Evolutionary conservation across 2,888 invertebrate genomes (phyloP), one percentile per base, ranked within the genome.

Genomic region (Auanema sp.): DNA sequence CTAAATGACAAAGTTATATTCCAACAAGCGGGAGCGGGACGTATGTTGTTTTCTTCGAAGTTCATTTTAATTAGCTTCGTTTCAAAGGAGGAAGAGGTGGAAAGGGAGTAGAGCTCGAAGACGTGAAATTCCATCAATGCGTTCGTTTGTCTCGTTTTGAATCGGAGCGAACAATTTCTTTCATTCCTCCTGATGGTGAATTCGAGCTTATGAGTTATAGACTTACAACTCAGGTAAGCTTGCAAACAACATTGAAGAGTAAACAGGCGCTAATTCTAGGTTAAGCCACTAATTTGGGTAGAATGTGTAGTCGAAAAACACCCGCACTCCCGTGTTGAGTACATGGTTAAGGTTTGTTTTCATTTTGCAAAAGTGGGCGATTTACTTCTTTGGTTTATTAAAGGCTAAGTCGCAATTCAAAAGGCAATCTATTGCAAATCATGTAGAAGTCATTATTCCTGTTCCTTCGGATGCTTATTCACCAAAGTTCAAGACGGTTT

Each of bases 221-320:
- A 47, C 47, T 47, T 5, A 47, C 47, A 10, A 47, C 47, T 47
- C 16, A 47, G 16, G 16, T 18, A 6, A 18, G 21, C 21, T 18
- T 3, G 10, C 21, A 47, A 47, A 18, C n/a, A n/a, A n/a, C n/a
- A n/a, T n/a, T n/a, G n/a, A 47, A 47, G 16, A 47, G 25, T 40
- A 40, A 40, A 55, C 41, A 52, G 24, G 18, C 2, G 25, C 6
- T 24, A 18, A n/a, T n/a, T 23, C 52, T 55, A 33, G 21, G 94
- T 92, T 79, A 97, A 98, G 83, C 97, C 97, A 0, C 86, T 97
- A 68, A 95, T 97, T 83, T 97, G 97, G 97, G 96, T 98, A 68
- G 97, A 98, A 85, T 95, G 96, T 8, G 94, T 95, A 3, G 96
- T 97, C 81, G 97, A 97, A 84, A 89, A 95, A n/a, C 95, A 97